These are phyloP conservation scores for Drosophila atroscutellata DNA, from an alignment of 2,888 invertebrate genomes.

Conservation along the genomic window DNA sequence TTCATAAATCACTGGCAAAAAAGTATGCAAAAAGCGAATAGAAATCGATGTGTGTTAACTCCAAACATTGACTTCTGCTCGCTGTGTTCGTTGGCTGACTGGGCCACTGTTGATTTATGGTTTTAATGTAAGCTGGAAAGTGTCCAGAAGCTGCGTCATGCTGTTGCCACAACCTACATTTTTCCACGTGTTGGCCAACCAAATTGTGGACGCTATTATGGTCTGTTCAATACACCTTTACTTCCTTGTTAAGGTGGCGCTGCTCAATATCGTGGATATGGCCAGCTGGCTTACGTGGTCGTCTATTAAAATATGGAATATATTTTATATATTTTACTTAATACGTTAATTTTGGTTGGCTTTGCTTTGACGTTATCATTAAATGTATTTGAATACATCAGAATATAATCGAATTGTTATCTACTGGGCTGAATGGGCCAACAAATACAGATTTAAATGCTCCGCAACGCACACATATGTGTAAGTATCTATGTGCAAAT, in stretches of 20 bases:
- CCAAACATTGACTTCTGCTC: slow-evolving; percentile 7
- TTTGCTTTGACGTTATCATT: neutral
- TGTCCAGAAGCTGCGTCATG: slow-evolving; percentile 1
- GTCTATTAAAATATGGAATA: neutral
- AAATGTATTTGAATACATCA: slow-evolving; percentile 5
- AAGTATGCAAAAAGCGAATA: slow-evolving; percentile 12
- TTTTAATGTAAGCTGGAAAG: slow-evolving; percentile 13
- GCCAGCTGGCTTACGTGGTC: neutral
- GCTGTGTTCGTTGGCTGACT: neutral
- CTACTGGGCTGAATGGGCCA: slow-evolving; percentile 10
- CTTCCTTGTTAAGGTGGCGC: neutral
- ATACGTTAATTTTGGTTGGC: neutral
- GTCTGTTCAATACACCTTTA: neutral
- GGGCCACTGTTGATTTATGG: slow-evolving; percentile 54
- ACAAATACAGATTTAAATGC: slow-evolving; percentile 20
- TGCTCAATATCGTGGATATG: neutral
- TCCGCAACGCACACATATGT: neutral
- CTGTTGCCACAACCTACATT: neutral
- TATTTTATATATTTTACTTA: neutral
- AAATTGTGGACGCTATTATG: neutral
- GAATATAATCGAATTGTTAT: slow-evolving; percentile 18
- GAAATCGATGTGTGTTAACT: slow-evolving; percentile 11
- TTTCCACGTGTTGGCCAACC: neutral
- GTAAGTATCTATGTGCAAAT: neutral
- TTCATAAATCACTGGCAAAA: slow-evolving; percentile 44